Conservation (phyloP, 2,888 invertebrate genomes). For the Troglohyphantes excavatus region DNA sequence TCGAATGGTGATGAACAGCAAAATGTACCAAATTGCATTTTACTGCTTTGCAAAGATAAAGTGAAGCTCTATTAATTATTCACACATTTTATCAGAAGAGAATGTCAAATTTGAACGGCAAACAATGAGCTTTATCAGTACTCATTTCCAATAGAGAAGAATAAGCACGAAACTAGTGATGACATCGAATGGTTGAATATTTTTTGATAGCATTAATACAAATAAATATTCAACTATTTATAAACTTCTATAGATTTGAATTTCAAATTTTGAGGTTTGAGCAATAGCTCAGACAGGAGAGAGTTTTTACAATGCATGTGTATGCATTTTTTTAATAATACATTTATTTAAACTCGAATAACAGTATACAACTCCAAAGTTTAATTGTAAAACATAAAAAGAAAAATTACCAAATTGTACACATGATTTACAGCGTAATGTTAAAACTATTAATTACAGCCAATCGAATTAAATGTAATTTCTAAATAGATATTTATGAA, state of each 20-base stretch:
- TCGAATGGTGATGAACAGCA: conserved; percentile 73
- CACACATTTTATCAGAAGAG: conserved; percentile 57
- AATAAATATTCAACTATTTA: conserved; percentile 10
- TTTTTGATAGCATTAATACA: conserved; percentile 30
- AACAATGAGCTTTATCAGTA: conserved; percentile 45
- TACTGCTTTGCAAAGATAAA: conserved; percentile 68
- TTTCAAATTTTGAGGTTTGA: background rate
- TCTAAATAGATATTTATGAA: too few species aligned
- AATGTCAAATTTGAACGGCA: conserved; percentile 41
- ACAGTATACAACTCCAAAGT: too few species aligned
- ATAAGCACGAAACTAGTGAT: conserved; percentile 52
- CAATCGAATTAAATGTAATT: too few species aligned
- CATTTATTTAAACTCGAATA: too few species aligned
- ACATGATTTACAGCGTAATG: too few species aligned
- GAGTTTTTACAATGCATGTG: too few species aligned
- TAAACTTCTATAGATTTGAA: conserved; percentile 4
- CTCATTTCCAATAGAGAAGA: conserved; percentile 3
- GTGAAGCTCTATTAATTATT: conserved; percentile 75
- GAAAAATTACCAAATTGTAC: too few species aligned
- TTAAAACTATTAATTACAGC: too few species aligned
- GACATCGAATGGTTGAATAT: conserved; percentile 59
- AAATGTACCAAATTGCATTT: conserved; percentile 69
- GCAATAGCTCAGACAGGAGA: background rate
- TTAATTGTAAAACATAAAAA: too few species aligned
- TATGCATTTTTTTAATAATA: too few species aligned